phyloP scores from a whole-genome alignment of 2,797 vertebrate genomes.

The Sardinella longiceps region DNA sequence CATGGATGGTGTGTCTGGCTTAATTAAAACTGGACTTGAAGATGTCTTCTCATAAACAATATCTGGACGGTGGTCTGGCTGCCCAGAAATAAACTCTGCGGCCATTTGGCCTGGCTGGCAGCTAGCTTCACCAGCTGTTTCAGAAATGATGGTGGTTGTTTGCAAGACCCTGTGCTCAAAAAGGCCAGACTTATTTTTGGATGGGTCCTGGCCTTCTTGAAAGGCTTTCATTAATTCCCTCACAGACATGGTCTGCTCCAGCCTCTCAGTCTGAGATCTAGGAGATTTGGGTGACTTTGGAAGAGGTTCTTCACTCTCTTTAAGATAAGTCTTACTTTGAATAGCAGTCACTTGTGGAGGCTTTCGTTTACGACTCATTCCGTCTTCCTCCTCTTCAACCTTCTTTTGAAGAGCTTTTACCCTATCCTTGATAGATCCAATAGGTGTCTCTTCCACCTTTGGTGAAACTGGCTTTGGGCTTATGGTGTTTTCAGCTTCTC shows the following conservation, averaged over 20 bases:
- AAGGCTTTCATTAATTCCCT: slow-evolving; percentile 95
- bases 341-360: slow-evolving; percentile 61
- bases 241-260: slow-evolving; percentile 97
- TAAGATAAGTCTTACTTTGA: slow-evolving; percentile 48
- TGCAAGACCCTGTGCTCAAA: slow-evolving; percentile 87
- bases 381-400: slow-evolving; percentile 85
- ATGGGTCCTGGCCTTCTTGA: slow-evolving; percentile 94
- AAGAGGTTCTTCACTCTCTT: slow-evolving; percentile 52
- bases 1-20: neutral
- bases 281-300: slow-evolving; percentile 81
- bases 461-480: slow-evolving; percentile 81
- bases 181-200: slow-evolving; percentile 88
- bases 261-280: slow-evolving; percentile 83
- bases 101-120: neutral
- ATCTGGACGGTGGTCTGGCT: neutral
- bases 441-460: slow-evolving; percentile 90
- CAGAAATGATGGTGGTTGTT: slow-evolving; percentile 46
- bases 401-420: slow-evolving; percentile 92
- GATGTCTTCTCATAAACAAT: neutral
- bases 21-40: neutral
- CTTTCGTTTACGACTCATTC: slow-evolving; percentile 69
- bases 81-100: neutral
- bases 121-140: slow-evolving; percentile 37
- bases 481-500: slow-evolving; percentile 51
- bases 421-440: slow-evolving; percentile 95